phyloP scores from a whole-genome alignment of 2,888 invertebrate genomes.

The Drosophila nigritarsus region DNA sequence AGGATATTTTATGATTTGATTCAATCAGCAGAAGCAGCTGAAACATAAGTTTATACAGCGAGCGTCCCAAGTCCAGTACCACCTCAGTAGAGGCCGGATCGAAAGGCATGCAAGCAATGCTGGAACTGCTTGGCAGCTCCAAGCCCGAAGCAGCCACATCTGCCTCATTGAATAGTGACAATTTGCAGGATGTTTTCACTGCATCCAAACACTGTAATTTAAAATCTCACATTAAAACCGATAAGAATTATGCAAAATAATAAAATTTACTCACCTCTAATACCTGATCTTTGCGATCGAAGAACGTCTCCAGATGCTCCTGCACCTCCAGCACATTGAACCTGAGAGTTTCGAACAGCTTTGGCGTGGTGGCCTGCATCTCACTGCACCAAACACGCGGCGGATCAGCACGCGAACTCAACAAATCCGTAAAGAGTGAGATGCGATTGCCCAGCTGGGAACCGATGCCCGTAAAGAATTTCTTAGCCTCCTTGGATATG shows the following conservation, averaged over 20 bases:
- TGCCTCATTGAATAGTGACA: conserved; percentile 89
- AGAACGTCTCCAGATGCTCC: conserved; percentile 97
- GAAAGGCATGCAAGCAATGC: conserved; percentile 83
- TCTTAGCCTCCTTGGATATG: conserved; percentile 91
- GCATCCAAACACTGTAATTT: conserved; percentile 90
- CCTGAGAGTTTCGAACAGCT: conserved; percentile 92
- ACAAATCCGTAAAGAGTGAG: conserved; percentile 88
- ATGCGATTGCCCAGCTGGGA: conserved; percentile 86
- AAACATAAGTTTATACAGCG: conserved; percentile 96
- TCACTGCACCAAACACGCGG: conserved; percentile 95
- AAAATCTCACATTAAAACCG: neutral
- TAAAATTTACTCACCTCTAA: conserved; percentile 87
- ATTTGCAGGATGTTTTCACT: conserved; percentile 92
- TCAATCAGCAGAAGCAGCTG: conserved; percentile 95
- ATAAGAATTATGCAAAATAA: neutral
- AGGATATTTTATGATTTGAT: conserved; percentile 93
- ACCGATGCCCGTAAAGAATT: conserved; percentile 87
- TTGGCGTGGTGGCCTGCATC: conserved; percentile 89
- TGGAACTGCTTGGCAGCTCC: conserved; percentile 83
- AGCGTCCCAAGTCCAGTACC: conserved; percentile 92
- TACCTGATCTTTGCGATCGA: conserved; percentile 95
- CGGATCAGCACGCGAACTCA: conserved; percentile 89
- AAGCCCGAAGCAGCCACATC: conserved; percentile 84
- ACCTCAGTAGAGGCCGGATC: conserved; percentile 89
- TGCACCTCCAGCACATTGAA: conserved; percentile 96